Evolutionary conservation across 2,888 invertebrate genomes (phyloP).

Genomic region (Apotomis betuletana): DNA sequence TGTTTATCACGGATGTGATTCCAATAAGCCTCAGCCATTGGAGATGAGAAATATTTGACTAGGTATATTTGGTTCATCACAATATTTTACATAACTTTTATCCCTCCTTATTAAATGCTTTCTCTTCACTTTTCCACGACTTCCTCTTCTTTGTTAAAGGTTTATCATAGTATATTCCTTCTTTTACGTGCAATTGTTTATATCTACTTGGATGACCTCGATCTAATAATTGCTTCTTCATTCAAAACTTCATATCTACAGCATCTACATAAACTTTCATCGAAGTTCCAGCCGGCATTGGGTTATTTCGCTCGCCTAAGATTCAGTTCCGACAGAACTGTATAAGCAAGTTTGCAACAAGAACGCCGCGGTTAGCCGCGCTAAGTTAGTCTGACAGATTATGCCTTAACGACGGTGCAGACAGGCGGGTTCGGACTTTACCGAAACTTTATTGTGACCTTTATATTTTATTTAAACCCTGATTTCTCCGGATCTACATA

Average conservation of each 20-base stretch:
- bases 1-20: no score
- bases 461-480: background rate
- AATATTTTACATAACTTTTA: no score
- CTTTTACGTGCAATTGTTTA: no score
- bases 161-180: no score
- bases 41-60: no score
- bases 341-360: slow-evolving; percentile 43
- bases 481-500: no score
- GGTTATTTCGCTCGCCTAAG: slow-evolving; percentile 38
- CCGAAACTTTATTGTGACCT: slow-evolving; percentile 8
- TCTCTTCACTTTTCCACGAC: no score
- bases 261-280: slow-evolving; percentile 4
- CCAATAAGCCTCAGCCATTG: no score
- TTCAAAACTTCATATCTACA: background rate
- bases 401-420: slow-evolving; percentile 33
- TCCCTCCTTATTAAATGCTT: no score
- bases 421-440: slow-evolving; percentile 19
- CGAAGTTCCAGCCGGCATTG: slow-evolving; percentile 26
- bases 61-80: no score
- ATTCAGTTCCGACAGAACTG: slow-evolving; percentile 44
- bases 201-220: no score
- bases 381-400: slow-evolving; percentile 45
- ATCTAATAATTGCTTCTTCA: background rate
- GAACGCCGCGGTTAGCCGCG: slow-evolving; percentile 42
- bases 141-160: no score